Conservation (phyloP, 2,797 vertebrate genomes). For the Lophius americanus region DNA sequence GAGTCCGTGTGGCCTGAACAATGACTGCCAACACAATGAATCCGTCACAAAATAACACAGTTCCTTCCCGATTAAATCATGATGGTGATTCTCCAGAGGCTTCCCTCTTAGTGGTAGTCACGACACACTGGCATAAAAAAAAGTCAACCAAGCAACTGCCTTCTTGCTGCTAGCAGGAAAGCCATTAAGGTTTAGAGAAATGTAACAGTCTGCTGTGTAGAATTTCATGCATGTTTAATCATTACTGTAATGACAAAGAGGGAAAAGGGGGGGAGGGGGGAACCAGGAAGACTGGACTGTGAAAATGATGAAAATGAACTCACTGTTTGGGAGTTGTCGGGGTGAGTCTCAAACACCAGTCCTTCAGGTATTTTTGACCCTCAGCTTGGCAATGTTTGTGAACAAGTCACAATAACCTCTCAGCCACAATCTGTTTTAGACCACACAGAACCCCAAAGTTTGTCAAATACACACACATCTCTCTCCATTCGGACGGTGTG, state of each 20-base stretch:
- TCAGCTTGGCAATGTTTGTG: neutral
- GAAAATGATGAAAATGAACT: too few species aligned
- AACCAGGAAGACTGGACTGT: too few species aligned
- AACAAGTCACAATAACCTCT: slow-evolving; percentile 74
- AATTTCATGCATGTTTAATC: slow-evolving; percentile 58
- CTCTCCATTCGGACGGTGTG: slow-evolving; percentile 77
- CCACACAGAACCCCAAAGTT: slow-evolving; percentile 68
- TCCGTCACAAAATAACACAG: slow-evolving; percentile 52
- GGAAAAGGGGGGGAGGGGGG: slow-evolving; percentile 12
- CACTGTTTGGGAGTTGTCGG: too few species aligned
- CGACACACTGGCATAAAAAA: slow-evolving; percentile 54
- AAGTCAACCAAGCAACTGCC: slow-evolving; percentile 46
- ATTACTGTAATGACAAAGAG: slow-evolving; percentile 55
- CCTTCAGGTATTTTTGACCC: too few species aligned
- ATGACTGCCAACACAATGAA: slow-evolving; percentile 67
- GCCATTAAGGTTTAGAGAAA: slow-evolving; percentile 32
- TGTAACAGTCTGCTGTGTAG: slow-evolving; percentile 32
- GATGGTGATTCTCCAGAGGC: slow-evolving; percentile 56
- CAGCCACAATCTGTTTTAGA: slow-evolving; percentile 78
- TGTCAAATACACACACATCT: slow-evolving; percentile 75
- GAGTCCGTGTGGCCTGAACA: slow-evolving; percentile 64
- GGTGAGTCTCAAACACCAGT: too few species aligned
- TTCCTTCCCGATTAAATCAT: slow-evolving; percentile 69
- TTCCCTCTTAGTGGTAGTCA: slow-evolving; percentile 68
- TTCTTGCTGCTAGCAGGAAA: slow-evolving; percentile 25